Conservation (phyloP, 2,113 vertebrate genomes). For the Mus musculus region DNA sequence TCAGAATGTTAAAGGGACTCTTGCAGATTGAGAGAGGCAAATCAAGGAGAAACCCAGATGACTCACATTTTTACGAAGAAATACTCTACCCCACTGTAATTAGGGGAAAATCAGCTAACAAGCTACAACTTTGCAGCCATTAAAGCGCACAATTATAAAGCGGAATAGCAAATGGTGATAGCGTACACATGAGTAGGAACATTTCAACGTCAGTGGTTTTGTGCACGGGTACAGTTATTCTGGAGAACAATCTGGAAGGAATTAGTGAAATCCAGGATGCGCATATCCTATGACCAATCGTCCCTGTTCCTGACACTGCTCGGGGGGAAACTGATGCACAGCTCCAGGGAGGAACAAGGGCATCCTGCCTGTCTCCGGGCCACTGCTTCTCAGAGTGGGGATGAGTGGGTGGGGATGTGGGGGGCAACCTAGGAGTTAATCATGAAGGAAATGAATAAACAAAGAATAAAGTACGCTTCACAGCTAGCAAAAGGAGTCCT, state of each 20-base stretch:
- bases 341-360: background rate
- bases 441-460: background rate
- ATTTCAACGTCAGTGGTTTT: background rate
- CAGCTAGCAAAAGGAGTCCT: constrained; percentile 32
- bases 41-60: background rate
- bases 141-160: constrained; percentile 47
- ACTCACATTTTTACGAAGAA: constrained; percentile 43
- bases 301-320: background rate
- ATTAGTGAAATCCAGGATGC: constrained; percentile 44
- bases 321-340: background rate
- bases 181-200: background rate
- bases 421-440: background rate
- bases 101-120: constrained; percentile 39
- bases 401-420: too few relatives aligned
- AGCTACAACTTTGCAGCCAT: constrained; percentile 43
- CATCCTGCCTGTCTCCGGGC: background rate
- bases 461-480: background rate
- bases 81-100: background rate
- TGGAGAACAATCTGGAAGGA: constrained; percentile 61
- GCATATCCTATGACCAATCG: constrained; percentile 29
- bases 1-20: constrained; percentile 24
- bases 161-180: background rate
- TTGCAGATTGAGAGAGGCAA: background rate
- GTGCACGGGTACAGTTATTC: background rate
- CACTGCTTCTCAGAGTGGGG: background rate